Evolutionary conservation across 2,888 invertebrate species (phyloP).

Genomic region (Orchesellides sinensis): DNA sequence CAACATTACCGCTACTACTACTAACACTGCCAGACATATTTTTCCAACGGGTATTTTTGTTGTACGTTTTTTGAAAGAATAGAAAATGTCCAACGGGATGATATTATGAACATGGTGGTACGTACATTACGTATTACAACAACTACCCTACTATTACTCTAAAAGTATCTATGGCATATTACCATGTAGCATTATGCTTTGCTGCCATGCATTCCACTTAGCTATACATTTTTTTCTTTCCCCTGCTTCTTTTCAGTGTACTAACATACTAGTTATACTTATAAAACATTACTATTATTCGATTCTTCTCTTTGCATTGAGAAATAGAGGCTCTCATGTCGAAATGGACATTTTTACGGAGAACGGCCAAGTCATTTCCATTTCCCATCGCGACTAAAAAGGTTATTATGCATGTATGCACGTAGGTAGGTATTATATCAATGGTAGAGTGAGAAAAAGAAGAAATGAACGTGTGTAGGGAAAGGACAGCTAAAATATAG

Average conservation of each 20-base stretch:
- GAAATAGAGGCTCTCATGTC: conserved; percentile 15
- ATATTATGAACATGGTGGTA: conserved; percentile 9
- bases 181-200: not conserved
- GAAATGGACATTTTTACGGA: conserved; percentile 34
- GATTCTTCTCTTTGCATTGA: conserved; percentile 21
- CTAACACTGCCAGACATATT: not conserved
- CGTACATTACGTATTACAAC: conserved; percentile 5
- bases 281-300: not conserved
- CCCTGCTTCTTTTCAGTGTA: not conserved
- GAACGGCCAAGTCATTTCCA: conserved; percentile 38
- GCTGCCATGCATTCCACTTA: too few relatives aligned
- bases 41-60: conserved; percentile 12
- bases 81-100: conserved; percentile 19
- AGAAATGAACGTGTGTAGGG: not conserved
- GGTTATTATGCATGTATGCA: not conserved
- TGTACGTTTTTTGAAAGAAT: conserved; percentile 6
- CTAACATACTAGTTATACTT: not conserved
- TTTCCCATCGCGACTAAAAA: conserved; percentile 44
- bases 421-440: not conserved
- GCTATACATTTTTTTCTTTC: too few relatives aligned
- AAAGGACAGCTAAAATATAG: not conserved
- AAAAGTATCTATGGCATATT: not conserved
- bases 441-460: not conserved
- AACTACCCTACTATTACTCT: not conserved
- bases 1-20: not conserved